Percentiles rank a stretch among this genome's conserved stretches.
Evolutionary conservation across 2,797 vertebrate species (phyloP).

Genomic region (Sorex maritimensis): DNA sequence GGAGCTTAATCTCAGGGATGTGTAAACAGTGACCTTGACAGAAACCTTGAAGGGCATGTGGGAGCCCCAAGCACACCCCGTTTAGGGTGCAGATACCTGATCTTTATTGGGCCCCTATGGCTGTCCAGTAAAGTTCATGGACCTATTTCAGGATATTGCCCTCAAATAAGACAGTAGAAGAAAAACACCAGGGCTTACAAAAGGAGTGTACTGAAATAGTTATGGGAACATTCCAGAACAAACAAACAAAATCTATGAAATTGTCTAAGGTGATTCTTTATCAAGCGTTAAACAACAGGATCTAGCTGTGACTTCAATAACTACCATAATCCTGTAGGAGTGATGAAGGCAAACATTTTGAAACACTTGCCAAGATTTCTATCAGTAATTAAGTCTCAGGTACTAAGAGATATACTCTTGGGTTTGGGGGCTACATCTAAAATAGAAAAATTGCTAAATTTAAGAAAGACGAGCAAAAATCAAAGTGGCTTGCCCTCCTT

Average conservation of each 20-base stretch:
- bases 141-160: neutral
- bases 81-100: constrained; percentile 25
- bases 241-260: neutral
- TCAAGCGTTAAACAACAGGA: constrained; percentile 41
- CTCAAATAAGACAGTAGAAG: constrained; percentile 55
- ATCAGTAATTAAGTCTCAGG: neutral
- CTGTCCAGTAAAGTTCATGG: neutral
- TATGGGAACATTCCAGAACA: no score
- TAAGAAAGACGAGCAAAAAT: neutral
- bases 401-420: neutral
- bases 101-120: constrained; percentile 9
- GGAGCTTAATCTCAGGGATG: constrained; percentile 75
- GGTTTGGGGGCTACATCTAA: constrained; percentile 25
- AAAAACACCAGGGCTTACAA: constrained; percentile 19
- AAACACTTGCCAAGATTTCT: constrained; percentile 54
- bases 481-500: neutral
- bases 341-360: constrained; percentile 9
- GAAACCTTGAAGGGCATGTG: constrained; percentile 60
- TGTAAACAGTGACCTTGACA: constrained; percentile 44
- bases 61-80: neutral
- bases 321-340: neutral
- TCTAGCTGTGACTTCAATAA: neutral
- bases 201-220: neutral
- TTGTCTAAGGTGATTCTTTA: neutral
- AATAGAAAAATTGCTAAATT: constrained; percentile 24